Evolutionary conservation across 2,888 invertebrate species (phyloP), one percentile per base, ranked within the genome.

Genomic region (Drosophila kambysellisi): DNA sequence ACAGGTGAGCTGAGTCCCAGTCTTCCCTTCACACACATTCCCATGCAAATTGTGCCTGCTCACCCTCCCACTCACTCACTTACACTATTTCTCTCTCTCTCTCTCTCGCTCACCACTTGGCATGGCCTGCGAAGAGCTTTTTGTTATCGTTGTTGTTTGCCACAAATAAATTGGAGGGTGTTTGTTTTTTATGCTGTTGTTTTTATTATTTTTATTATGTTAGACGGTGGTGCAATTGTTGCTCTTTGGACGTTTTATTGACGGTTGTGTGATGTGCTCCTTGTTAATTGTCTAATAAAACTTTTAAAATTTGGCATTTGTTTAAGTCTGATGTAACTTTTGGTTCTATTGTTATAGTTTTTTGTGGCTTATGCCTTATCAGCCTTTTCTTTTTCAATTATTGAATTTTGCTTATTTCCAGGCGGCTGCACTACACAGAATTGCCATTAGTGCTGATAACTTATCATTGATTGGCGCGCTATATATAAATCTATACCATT

Each of bases 1-100:
- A 85, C 85, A 86, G 87, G 89, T 89, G 85, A 72, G 76, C 54
- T 66, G 67, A 65, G 76, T 89, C 84, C 69, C 84, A 81, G 68
- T 61, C 56, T 57, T 25, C 51, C 64, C 50, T 61, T 61, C 46
- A 48, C 61, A 50, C 61, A 70, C 62, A 71, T 54, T 46, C 58
- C 53, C 41, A 72, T 57, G 53, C 43, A 71, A 70, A 69, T 59
- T 53, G 37, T 52, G 32, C 54, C 52, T 29, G 54, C 53, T 33
- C 41, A 9, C 51, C 30, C 41, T n/a, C 51, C 29, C 56, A 29
- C 54, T 65, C 59, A 37, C 61, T 32, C 64, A 35, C 51, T 52
- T 53, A 20, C 51, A 29, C 46, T 25, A 15, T 25, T 46, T 46
- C 41, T 60, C 52, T 37, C 54, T 35, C 52, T 46, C 81, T 54